Evolutionary conservation across 2,888 invertebrate species (phyloP).

Genomic region (Apamea monoglypha): DNA sequence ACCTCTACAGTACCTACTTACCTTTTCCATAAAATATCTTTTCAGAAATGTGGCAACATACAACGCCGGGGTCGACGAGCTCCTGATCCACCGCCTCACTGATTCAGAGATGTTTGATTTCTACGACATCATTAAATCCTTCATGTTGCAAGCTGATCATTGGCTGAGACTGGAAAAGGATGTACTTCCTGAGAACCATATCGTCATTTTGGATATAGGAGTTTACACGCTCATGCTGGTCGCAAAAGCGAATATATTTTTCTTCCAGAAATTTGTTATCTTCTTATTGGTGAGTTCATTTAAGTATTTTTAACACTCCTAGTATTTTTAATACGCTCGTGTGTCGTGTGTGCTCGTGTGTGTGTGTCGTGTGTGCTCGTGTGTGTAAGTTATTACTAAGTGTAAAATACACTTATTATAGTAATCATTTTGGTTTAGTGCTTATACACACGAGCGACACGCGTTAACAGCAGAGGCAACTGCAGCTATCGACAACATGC

Average conservation of each 20-base stretch:
- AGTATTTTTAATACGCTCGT: too few relatives aligned
- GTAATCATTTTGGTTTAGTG: neutral
- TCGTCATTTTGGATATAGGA: slow-evolving; percentile 81
- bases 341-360: too few relatives aligned
- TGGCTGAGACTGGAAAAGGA: slow-evolving; percentile 74
- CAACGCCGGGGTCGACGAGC: slow-evolving; percentile 74
- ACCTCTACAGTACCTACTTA: neutral
- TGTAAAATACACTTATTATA: neutral
- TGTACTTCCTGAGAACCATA: slow-evolving; percentile 77
- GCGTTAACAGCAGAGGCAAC: too few relatives aligned
- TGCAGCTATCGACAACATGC: too few relatives aligned
- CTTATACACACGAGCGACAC: neutral
- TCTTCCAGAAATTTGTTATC: slow-evolving; percentile 79
- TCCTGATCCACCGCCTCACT: slow-evolving; percentile 78
- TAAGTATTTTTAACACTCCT: neutral
- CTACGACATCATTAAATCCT: slow-evolving; percentile 79
- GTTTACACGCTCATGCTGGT: slow-evolving; percentile 77
- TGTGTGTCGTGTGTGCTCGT: too few relatives aligned
- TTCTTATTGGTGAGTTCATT: slow-evolving; percentile 80
- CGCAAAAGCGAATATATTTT: slow-evolving; percentile 81
- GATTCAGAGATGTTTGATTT: slow-evolving; percentile 78
- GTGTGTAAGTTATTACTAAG: neutral
- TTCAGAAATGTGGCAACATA: slow-evolving; percentile 77
- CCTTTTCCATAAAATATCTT: neutral
- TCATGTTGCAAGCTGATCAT: slow-evolving; percentile 77